phyloP scores from a whole-genome alignment of 64 coral and sea anemone genomes.

The Orbicella faveolata region DNA sequence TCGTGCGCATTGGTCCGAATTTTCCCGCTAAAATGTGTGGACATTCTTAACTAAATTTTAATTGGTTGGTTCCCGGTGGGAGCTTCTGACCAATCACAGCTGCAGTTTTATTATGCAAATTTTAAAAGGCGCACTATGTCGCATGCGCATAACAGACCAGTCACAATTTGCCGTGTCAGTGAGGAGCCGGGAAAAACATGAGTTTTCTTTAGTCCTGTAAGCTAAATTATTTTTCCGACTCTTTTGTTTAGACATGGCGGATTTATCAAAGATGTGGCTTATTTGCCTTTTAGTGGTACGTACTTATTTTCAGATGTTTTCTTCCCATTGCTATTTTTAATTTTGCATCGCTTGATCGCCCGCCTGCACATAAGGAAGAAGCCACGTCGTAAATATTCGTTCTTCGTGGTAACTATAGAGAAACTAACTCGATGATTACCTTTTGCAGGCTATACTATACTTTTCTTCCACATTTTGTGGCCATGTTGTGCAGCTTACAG shows the following conservation, averaged over 20 bases:
- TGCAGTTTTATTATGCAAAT: slow-evolving; percentile 4
- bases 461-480: not conserved
- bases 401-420: not conserved
- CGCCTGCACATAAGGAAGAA: slow-evolving; percentile 4
- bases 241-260: slow-evolving; percentile 70
- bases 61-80: not conserved
- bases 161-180: slow-evolving; percentile 85
- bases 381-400: slow-evolving; percentile 15
- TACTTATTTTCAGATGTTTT: slow-evolving; percentile 14
- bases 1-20: not conserved
- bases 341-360: slow-evolving; percentile 20
- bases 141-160: slow-evolving; percentile 90
- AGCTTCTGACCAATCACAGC: slow-evolving; percentile 18
- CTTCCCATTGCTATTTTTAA: slow-evolving; percentile 20
- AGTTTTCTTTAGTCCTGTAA: slow-evolving; percentile 9
- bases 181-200: slow-evolving; percentile 51
- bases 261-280: slow-evolving; percentile 67
- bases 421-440: not conserved
- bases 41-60: not conserved
- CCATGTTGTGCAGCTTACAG: slow-evolving; percentile 21
- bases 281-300: slow-evolving; percentile 73
- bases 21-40: not conserved
- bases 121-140: slow-evolving; percentile 13
- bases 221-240: slow-evolving; percentile 41
- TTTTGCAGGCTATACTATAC: not conserved